Evolutionary conservation across 1,140 invertebrate genomes (phyloP).

Genomic region (Aporrectodea caliginosa): DNA sequence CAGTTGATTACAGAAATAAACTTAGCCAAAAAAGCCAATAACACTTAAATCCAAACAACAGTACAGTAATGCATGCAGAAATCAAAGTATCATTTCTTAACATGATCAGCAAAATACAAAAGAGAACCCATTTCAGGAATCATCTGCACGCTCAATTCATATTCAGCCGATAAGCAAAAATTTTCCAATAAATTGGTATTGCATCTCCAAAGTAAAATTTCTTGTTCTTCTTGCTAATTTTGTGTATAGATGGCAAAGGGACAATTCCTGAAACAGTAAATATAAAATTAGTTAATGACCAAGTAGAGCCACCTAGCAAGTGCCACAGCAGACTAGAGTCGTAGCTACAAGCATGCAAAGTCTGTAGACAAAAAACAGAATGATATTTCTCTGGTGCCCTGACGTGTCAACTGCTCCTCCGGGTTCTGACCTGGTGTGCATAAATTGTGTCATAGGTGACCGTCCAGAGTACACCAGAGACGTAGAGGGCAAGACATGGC

Average conservation of each 20-base stretch:
- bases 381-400: neutral
- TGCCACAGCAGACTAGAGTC: neutral
- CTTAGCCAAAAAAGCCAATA: neutral
- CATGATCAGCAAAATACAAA: neutral
- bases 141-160: neutral
- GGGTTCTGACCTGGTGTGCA: conserved; percentile 71
- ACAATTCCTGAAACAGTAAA: conserved; percentile 14
- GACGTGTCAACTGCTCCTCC: neutral
- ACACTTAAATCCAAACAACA: neutral
- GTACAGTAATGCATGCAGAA: neutral
- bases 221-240: too few species aligned
- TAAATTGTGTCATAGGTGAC: conserved; percentile 97
- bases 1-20: too few species aligned
- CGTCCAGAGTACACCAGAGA: conserved; percentile 87
- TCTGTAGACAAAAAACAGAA: neutral
- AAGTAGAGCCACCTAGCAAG: neutral
- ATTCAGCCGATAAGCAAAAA: too few species aligned
- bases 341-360: neutral
- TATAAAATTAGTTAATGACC: neutral
- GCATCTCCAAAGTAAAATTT: too few species aligned
- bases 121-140: neutral
- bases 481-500: conserved; percentile 76
- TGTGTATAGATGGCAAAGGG: neutral
- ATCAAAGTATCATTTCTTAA: neutral
- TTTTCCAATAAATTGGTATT: too few species aligned